Evolutionary conservation across 2,113 vertebrate genomes (phyloP).

Genomic region (Neodontobutis hainanensis): DNA sequence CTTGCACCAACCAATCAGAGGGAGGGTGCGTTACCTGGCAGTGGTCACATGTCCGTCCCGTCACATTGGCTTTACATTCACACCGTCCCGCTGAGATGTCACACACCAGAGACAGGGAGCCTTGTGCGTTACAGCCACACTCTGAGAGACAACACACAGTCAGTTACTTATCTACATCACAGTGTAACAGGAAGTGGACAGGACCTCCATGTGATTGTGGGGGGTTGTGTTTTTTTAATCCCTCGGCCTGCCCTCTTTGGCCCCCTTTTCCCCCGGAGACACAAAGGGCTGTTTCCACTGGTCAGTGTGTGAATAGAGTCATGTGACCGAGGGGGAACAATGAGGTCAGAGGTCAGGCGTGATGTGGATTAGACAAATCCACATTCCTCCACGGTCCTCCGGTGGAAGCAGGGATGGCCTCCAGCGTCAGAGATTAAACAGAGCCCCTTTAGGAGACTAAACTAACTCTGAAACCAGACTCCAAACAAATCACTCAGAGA

Average conservation of each 20-base stretch:
- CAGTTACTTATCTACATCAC: background rate
- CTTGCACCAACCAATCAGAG: background rate
- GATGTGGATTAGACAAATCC: constrained; percentile 55
- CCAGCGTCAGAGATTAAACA: background rate
- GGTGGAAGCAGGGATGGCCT: constrained; percentile 3
- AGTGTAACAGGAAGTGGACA: background rate
- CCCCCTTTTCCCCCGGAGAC: background rate
- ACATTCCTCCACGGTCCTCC: constrained; percentile 37
- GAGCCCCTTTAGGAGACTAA: background rate
- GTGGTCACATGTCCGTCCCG: constrained; percentile 83
- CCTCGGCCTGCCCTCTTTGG: background rate
- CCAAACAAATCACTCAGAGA: background rate
- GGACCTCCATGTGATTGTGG: background rate
- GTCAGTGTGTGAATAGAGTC: constrained; percentile 13
- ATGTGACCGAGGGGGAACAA: constrained; percentile 26
- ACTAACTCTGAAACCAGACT: background rate
- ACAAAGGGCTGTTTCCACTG: constrained; percentile 10
- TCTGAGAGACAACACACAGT: constrained; percentile 67
- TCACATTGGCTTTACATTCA: constrained; percentile 83
- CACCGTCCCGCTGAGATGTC: constrained; percentile 85
- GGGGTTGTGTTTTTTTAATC: background rate
- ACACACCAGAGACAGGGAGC: constrained; percentile 82
- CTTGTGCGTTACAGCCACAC: constrained; percentile 83
- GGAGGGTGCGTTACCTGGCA: constrained; percentile 81
- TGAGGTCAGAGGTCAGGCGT: constrained; percentile 37